phyloP scores from a whole-genome alignment of 53 echinoderm and acorn worm genomes.

The Holothuria leucospilota region DNA sequence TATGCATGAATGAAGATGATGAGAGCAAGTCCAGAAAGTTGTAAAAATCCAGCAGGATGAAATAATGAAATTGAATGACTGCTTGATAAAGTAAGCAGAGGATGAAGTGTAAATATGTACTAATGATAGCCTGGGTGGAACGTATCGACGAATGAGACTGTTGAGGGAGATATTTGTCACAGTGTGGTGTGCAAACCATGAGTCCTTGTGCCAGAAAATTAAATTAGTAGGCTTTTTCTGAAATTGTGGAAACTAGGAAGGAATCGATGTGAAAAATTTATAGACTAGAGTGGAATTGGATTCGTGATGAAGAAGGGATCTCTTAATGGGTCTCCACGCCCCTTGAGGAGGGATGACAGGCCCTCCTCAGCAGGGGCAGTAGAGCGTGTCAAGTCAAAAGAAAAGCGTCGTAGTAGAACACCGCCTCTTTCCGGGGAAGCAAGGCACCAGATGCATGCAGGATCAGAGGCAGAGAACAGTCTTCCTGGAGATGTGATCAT shows the following conservation, averaged over 20 bases:
- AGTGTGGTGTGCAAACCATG: too few species aligned
- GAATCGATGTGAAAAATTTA: constrained; percentile 13
- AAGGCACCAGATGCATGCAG: constrained; percentile 14
- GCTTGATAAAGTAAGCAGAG: neutral
- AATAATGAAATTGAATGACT: neutral
- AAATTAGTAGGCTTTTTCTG: constrained; percentile 13
- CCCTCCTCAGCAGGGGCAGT: constrained; percentile 36
- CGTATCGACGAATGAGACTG: neutral
- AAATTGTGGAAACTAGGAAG: constrained; percentile 3
- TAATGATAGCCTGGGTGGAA: constrained; percentile 2
- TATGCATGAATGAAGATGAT: constrained; percentile 19
- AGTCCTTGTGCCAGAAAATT: neutral
- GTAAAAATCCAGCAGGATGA: constrained; percentile 33
- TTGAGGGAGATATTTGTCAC: too few species aligned
- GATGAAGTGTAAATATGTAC: constrained; percentile 18
- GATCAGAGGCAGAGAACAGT: constrained; percentile 36
- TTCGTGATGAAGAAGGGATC: constrained; percentile 35
- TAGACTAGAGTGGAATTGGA: neutral
- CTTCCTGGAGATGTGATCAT: constrained; percentile 37
- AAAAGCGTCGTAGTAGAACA: constrained; percentile 43
- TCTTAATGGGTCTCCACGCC: constrained; percentile 35
- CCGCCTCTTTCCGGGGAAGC: neutral
- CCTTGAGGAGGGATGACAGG: constrained; percentile 38
- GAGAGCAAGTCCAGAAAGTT: neutral
- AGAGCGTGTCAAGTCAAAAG: constrained; percentile 35